Percentiles rank a stretch among this genome's conserved stretches.
Conservation (phyloP, 1,140 invertebrate genomes). For the Aricia agestis region DNA sequence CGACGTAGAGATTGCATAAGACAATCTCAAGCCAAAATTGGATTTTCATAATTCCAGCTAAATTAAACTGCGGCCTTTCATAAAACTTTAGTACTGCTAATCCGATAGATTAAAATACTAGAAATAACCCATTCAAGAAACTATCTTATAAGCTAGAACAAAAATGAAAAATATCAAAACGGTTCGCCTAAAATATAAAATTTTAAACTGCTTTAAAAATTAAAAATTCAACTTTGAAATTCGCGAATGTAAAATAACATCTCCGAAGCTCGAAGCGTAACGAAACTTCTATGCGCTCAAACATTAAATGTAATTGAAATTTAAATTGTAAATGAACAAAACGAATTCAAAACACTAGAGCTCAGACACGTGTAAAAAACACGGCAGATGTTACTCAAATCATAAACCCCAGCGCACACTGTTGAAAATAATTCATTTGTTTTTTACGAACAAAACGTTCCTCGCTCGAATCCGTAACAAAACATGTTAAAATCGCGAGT, state of each 20-base stretch:
- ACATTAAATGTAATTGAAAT: slow-evolving; percentile 4
- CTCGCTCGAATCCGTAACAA: not conserved
- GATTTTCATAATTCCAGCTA: no score
- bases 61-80: no score
- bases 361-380: not conserved
- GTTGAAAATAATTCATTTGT: slow-evolving; percentile 24
- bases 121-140: no score
- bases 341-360: not conserved
- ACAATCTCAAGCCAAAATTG: no score
- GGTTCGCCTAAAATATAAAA: not conserved
- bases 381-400: slow-evolving; percentile 16
- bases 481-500: not conserved
- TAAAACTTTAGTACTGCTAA: no score
- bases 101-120: no score
- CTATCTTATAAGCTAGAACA: no score
- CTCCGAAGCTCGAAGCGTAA: not conserved
- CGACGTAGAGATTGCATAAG: no score
- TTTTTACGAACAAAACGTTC: slow-evolving; percentile 10
- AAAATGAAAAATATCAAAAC: not conserved
- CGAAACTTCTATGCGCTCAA: not conserved
- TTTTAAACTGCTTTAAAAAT: not conserved
- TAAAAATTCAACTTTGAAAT: not conserved
- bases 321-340: slow-evolving; percentile 4
- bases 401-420: slow-evolving; percentile 17
- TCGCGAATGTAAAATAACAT: not conserved